Percentiles rank a stretch among this genome's conserved stretches.
Evolutionary conservation across 2,797 vertebrate genomes (phyloP).

Genomic region (Uromys caudimaculatus): DNA sequence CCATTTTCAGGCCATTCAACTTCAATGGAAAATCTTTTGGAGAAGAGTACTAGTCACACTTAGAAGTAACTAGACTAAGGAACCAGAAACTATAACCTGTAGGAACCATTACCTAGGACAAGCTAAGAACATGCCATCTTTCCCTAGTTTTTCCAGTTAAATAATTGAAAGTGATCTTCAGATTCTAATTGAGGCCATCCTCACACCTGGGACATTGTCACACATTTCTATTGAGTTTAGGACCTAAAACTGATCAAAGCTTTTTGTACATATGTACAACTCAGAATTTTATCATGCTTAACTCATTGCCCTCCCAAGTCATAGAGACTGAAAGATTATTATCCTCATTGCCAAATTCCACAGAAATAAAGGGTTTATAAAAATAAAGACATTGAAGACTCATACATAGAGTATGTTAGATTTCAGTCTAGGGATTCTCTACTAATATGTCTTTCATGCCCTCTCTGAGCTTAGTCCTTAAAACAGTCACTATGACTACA

Average conservation of each 20-base stretch:
- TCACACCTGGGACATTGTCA: background rate
- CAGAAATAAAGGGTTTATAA: background rate
- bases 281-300: background rate
- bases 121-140: background rate
- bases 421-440: background rate
- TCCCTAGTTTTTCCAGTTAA: background rate
- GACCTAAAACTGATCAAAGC: background rate
- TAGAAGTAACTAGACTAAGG: constrained; percentile 60
- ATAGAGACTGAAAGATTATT: background rate
- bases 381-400: background rate
- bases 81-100: background rate
- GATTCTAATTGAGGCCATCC: background rate
- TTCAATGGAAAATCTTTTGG: constrained; percentile 72
- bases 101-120: background rate
- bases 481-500: background rate
- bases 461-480: background rate
- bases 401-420: background rate
- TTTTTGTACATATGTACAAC: background rate
- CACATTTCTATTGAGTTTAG: background rate
- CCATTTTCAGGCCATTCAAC: constrained; percentile 59
- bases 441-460: background rate
- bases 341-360: background rate
- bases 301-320: background rate
- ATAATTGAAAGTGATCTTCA: constrained; percentile 18
- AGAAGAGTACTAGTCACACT: constrained; percentile 50